Evolutionary conservation across 2,113 vertebrate species (phyloP), one percentile per base, ranked within the genome.

Genomic region (Pelvicachromis taeniatus): DNA sequence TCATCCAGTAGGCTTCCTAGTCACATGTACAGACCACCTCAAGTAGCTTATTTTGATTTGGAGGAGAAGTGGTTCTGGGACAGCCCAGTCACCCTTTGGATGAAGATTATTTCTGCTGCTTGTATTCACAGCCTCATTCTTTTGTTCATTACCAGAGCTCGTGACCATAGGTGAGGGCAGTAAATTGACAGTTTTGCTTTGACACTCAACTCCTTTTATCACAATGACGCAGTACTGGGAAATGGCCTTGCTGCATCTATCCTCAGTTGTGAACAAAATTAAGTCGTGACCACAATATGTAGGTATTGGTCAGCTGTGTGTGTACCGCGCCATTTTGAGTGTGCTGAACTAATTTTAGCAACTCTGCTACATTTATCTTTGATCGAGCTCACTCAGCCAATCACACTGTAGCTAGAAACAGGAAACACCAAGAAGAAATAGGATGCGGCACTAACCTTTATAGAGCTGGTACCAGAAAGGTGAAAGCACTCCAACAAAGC

Each of bases 311-410:
- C n/a, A 40, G n/a, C 63, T 68, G n/a, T 68, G 19, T 68, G 35
- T 68, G 35, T 68, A 68, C 4, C n/a, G 5, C 35, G 2, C 42
- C 4, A 0, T 16, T 68, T 9, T 68, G 35, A 23, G 0, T 42
- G 21, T 65, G 61, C 35, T 65, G n/a, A 68, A 9, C 63, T 68
- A 14, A 42, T 68, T 68, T 68, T 68, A 68, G 38, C n/a, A 68
- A 38, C 7, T 68, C 35, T 68, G 38, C 63, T 42, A 68, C 42
- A 45, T 12, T 12, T 6, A 42, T 68, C n/a, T 40, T 68, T 68
- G 12, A 68, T 14, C 6, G 14, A 9, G 23, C 12, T 6, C n/a
- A 68, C 38, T 4, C 38, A 68, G 38, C 63, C 4, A 0, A 26
- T 68, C 63, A 68, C 63, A 23, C 12, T 0, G 63, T 14, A 4